phyloP scores from a whole-genome alignment of 2,888 invertebrate species.

The Macropis europaea region DNA sequence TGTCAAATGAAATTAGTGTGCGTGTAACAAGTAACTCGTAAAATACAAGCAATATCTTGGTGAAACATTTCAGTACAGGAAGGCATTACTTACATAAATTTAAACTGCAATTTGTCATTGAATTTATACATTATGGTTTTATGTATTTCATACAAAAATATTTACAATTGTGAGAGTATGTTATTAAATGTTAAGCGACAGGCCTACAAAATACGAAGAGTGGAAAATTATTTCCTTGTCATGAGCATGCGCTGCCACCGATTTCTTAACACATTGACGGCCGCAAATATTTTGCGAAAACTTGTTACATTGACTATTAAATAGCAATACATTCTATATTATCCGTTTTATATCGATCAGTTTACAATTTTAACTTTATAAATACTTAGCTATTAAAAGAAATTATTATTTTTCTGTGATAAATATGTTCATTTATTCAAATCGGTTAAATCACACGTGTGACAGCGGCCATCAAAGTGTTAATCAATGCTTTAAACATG shows the following conservation, averaged over 20 bases:
- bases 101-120: conserved; percentile 8
- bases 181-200: conserved; percentile 20
- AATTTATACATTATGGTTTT: conserved; percentile 23
- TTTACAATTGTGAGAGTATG: conserved; percentile 7
- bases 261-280: too few relatives aligned
- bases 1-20: conserved; percentile 16
- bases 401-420: too few relatives aligned
- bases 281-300: too few relatives aligned
- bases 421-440: too few relatives aligned
- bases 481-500: conserved; percentile 20
- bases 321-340: too few relatives aligned
- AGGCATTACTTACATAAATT: conserved; percentile 23
- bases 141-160: conserved; percentile 1
- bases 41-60: conserved; percentile 8
- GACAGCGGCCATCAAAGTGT: too few relatives aligned
- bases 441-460: not conserved
- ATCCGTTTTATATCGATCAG: too few relatives aligned
- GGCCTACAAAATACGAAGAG: conserved; percentile 30
- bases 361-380: too few relatives aligned
- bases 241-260: conserved; percentile 23
- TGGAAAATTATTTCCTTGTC: conserved; percentile 8
- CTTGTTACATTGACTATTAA: too few relatives aligned
- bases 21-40: conserved; percentile 19
- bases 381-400: too few relatives aligned
- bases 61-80: conserved; percentile 33